Evolutionary conservation across 2,113 vertebrate genomes (phyloP).

Genomic region (Engraulis encrasicolus): DNA sequence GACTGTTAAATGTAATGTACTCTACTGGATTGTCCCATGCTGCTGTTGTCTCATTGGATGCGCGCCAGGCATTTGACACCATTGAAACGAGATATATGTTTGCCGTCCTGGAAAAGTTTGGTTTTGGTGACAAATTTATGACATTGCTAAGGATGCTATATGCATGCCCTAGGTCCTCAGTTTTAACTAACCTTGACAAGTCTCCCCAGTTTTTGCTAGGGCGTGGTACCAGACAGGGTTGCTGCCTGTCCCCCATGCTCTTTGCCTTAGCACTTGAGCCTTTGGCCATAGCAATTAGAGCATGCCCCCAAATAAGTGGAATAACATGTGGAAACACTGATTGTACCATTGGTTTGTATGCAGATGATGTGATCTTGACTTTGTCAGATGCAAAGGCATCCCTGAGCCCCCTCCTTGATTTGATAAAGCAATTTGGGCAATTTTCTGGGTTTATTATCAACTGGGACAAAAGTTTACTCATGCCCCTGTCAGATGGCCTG

Average conservation of each 20-base stretch:
- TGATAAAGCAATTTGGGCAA: too few species aligned
- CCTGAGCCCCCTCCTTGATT: too few species aligned
- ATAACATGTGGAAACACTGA: neutral
- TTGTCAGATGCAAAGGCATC: neutral
- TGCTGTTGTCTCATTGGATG: too few species aligned
- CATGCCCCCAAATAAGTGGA: neutral
- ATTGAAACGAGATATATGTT: too few species aligned
- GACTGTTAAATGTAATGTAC: too few species aligned
- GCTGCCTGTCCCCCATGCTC: conserved; percentile 25
- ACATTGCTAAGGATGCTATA: neutral
- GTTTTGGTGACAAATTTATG: too few species aligned
- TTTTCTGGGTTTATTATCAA: too few species aligned
- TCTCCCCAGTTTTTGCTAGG: neutral
- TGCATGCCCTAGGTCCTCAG: neutral
- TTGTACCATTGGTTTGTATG: neutral
- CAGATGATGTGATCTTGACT: conserved; percentile 22
- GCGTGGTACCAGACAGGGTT: conserved; percentile 21
- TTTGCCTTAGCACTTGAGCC: conserved; percentile 26
- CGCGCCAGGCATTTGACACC: too few species aligned
- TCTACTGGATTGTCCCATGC: too few species aligned
- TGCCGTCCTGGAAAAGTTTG: too few species aligned
- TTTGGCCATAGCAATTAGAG: conserved; percentile 24
- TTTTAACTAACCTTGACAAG: neutral
- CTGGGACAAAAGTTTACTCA: too few species aligned
- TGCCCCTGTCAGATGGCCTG: too few species aligned